Base-by-base conservation (phyloP, 2,797 vertebrate species). In the Pristis pectinata region DNA sequence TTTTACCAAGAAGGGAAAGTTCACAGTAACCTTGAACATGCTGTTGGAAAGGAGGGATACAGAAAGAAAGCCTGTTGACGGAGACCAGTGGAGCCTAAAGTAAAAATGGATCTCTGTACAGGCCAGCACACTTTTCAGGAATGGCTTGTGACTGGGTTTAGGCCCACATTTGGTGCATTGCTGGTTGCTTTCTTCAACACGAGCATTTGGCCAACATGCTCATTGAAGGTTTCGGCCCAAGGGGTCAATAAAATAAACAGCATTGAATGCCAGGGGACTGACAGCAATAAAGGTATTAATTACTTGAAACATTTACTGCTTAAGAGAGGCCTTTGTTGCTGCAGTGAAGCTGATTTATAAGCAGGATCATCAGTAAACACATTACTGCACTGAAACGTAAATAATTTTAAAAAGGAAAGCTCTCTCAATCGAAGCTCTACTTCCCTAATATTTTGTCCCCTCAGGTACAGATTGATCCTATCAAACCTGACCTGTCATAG, bases 381-480 rank as follows among this genome's bases (percentile, higher is more conserved):
- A 93, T 93, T 93, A 72, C 64, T 72, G 91, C 64, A 44, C 64
- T 93, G 91, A 93, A 41, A 72, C 61, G 92, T 93, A 93, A 93
- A 93, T 93, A 93, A 93, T 93, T 93, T 74, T 74, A 49, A 64
- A 93, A 93, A 70, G 92, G 37, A 93, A 72, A 93, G 92, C 67
- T 72, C 92, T 49, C 92, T 44, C 10, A 53, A 93, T 93, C 44
- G 27, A 93, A 93, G 67, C 67, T 74, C 37, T 92, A 74, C 92
- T 49, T 19, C 64, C 70, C 64, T 53, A 74, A 93, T 92, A 19
- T 24, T 72, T 74, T 74, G 70, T 17, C 44, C 64, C 41, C 92
- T 53, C 67, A 44, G 64, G 64, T 70, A 44, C 67, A 93, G 64
- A 44, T 70, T 72, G 91, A 67, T 93, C 91, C 61, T n/a, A n/a